These are phyloP conservation scores for Callyntrura sp. DNA, from an alignment of 2,888 invertebrate genomes.

Conservation along the genomic window DNA sequence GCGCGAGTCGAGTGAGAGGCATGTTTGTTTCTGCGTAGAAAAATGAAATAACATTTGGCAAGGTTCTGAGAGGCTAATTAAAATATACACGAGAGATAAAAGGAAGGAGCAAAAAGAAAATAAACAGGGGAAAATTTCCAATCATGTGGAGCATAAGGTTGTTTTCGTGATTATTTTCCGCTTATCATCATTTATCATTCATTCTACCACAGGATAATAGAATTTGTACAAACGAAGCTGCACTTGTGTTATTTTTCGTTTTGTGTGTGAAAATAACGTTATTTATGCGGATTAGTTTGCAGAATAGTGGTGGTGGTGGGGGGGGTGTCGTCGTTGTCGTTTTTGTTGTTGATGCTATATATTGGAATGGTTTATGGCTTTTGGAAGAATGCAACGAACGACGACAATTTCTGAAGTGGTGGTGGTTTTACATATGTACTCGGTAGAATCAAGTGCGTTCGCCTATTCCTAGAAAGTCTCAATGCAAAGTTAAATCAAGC, in stretches of 20 bases:
- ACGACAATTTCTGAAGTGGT: background rate
- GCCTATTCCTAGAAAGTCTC: slow-evolving; percentile 33
- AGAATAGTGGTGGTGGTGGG: background rate
- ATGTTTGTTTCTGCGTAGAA: no score
- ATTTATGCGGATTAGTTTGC: background rate
- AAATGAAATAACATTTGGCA: no score
- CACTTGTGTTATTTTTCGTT: background rate
- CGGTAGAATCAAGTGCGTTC: background rate
- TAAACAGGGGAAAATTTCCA: slow-evolving; percentile 30
- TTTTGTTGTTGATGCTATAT: background rate
- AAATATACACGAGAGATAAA: no score
- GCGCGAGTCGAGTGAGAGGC: background rate
- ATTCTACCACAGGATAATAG: background rate
- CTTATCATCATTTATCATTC: background rate
- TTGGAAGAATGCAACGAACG: background rate
- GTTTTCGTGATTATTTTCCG: background rate
- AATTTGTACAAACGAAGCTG: slow-evolving; percentile 6
- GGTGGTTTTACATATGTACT: background rate
- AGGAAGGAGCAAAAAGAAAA: no score
- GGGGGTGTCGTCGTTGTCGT: background rate
- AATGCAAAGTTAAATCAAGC: no score
- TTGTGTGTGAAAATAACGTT: background rate
- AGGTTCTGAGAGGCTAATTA: no score
- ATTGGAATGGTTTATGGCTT: slow-evolving; percentile 2
- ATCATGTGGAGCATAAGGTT: background rate